Percentiles rank a stretch among this genome's conserved stretches.
Evolutionary conservation across 23 tunicate species (phyloP).

Genomic region (Trididemnum clinides): DNA sequence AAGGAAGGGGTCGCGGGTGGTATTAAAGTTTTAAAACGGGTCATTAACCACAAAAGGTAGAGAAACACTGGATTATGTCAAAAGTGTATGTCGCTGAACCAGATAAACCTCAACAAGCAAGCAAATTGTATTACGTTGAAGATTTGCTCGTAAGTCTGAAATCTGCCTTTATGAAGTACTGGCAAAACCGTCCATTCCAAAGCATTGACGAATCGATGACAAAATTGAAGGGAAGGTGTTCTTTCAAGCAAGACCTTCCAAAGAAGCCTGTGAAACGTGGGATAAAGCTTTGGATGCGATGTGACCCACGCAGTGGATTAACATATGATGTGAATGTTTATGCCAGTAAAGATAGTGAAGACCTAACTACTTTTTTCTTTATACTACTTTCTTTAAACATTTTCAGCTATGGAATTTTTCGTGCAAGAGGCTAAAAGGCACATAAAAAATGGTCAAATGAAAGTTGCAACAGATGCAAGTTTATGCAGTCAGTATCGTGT

Average conservation of each 20-base stretch:
- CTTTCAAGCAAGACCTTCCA: conserved; percentile 20
- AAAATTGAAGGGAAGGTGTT: conserved; percentile 23
- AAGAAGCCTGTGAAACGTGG: conserved; percentile 26
- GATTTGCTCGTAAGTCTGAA: conserved; percentile 7
- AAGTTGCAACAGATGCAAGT: too few species aligned
- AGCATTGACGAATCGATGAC: conserved; percentile 23
- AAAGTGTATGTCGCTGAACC: conserved; percentile 10
- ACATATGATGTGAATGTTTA: conserved; percentile 23
- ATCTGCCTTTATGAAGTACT: not conserved
- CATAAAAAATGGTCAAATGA: too few species aligned
- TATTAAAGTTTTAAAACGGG: too few species aligned
- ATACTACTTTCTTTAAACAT: too few species aligned
- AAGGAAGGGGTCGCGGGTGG: too few species aligned
- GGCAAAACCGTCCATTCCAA: conserved; percentile 15
- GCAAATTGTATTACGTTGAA: conserved; percentile 14
- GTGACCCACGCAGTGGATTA: not conserved
- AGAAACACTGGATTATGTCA: conserved; percentile 14
- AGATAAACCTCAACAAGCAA: not conserved
- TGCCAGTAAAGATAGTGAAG: conserved; percentile 5
- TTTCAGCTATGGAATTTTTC: too few species aligned
- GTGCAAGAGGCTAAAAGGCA: too few species aligned
- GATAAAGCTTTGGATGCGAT: conserved; percentile 9
- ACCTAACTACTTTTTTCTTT: too few species aligned
- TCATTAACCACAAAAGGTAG: too few species aligned
- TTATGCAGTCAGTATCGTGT: too few species aligned